Evolutionary conservation across 2,113 vertebrate genomes (phyloP), one percentile per base, ranked within the genome.

Genomic region (Deroptyus accipitrinus): DNA sequence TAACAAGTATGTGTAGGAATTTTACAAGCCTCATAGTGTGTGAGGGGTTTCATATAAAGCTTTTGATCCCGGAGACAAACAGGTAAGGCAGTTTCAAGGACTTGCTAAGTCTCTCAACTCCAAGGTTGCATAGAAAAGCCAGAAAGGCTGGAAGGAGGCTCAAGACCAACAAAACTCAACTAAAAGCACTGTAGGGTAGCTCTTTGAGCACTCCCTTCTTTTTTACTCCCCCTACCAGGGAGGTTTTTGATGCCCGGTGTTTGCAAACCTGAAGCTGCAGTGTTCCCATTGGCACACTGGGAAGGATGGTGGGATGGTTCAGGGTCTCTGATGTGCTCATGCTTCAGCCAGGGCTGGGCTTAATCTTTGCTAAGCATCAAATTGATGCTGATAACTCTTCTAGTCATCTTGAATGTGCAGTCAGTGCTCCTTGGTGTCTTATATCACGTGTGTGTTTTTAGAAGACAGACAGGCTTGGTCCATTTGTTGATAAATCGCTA

Each of bases 21-120:
- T 35, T 78, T 49, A 11, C 24, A 30, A 70, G 41, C 39, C 25
- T 85, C 0, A 0, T 46, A 35, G 12, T 48, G n/a, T 69, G 59
- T 46, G n/a, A 52, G 37, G 23, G 23, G n/a, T 78, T 92, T 94
- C 0, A 12, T 81, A 67, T 75, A 39, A 70, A 95, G 33, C 73
- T 55, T 84, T 75, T 72, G 42, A 72, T 96, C 37, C 73, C 42
- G 30, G 39, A 37, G 17, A 52, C 35, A 93, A 59, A 81, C 55
- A 75, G 42, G 25, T 62, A 41, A 54, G 49, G 41, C 37, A 30
- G 28, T 90, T 90, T 86, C 72, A 69, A 83, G 76, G 64, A 33
- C 68, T 86, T 63, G 9, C 7, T 24, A 13, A 64, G 49, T 80
- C 52, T 83, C 39, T 64, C 39, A 64, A 57, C 46, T 59, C 11